Percentiles rank a stretch among this genome's conserved stretches.
Conservation (phyloP, 2,113 vertebrate genomes). For the Zosterops japonicus region DNA sequence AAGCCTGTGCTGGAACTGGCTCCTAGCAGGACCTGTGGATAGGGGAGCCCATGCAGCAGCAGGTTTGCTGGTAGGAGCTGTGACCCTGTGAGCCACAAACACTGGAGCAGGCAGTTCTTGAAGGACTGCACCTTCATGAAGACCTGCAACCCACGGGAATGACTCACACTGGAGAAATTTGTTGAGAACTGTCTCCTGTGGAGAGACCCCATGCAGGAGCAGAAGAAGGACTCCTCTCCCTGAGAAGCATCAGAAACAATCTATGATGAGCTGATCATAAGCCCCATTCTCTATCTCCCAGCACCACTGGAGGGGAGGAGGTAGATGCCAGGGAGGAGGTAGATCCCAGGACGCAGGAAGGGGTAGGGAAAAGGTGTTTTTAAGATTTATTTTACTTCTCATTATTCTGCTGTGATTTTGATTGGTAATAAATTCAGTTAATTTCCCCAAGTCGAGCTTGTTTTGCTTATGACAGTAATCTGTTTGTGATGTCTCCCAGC, state of each 20-base stretch:
- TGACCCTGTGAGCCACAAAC: neutral
- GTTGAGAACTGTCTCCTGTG: neutral
- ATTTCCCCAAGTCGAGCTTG: rapidly evolving
- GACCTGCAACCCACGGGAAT: neutral
- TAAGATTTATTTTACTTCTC: neutral
- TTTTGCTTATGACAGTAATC: neutral
- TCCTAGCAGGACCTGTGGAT: neutral
- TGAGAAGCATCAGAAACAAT: neutral
- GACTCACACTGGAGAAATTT: neutral
- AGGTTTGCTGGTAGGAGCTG: neutral
- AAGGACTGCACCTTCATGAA: neutral
- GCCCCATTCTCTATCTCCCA: neutral
- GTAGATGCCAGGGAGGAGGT: too few species aligned
- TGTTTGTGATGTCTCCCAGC: neutral
- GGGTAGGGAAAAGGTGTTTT: neutral
- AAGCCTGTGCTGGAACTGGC: neutral
- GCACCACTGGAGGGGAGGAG: neutral
- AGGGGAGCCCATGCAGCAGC: neutral
- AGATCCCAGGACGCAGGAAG: neutral
- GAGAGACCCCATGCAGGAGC: rapidly evolving
- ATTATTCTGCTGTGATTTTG: neutral
- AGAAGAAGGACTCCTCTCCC: neutral
- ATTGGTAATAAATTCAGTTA: neutral
- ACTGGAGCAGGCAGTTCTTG: neutral
- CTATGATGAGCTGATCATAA: neutral